These are phyloP conservation scores for Chrosomus eos DNA, from an alignment of 2,797 vertebrate genomes.

Conservation along the genomic window DNA sequence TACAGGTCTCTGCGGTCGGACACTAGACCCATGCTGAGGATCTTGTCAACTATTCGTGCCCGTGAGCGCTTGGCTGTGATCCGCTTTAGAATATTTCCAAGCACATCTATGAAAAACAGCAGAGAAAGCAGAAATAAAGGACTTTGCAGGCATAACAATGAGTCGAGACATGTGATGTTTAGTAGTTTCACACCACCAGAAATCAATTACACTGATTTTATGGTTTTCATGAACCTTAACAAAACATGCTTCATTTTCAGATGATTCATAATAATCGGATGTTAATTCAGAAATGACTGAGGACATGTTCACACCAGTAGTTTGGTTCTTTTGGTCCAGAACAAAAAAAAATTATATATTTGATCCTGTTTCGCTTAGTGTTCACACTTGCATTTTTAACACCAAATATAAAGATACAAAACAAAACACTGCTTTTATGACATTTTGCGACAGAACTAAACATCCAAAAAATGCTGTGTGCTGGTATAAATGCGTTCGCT, in stretches of 20 bases:
- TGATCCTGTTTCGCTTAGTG: too few relatives aligned
- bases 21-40: conserved; percentile 91
- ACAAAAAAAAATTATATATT: too few relatives aligned
- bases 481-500: neutral
- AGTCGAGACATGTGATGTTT: neutral
- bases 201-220: neutral
- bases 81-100: conserved; percentile 88
- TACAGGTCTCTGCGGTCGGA: conserved; percentile 87
- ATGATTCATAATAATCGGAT: neutral
- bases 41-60: conserved; percentile 89
- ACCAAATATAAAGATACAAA: too few relatives aligned
- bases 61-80: conserved; percentile 89
- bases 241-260: neutral
- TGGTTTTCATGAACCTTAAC: neutral
- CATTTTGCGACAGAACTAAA: neutral
- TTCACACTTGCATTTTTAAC: too few relatives aligned
- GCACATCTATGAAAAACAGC: conserved; percentile 77
- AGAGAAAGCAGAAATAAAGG: neutral
- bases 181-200: neutral
- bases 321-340: too few relatives aligned
- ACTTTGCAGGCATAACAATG: too few relatives aligned
- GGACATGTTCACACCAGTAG: neutral
- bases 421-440: too few relatives aligned
- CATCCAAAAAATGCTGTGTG: neutral
- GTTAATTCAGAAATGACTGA: neutral